Evolutionary conservation across 23 tunicate species (phyloP), one percentile per base, ranked within the genome.

Genomic region (Trididemnum nubilum): DNA sequence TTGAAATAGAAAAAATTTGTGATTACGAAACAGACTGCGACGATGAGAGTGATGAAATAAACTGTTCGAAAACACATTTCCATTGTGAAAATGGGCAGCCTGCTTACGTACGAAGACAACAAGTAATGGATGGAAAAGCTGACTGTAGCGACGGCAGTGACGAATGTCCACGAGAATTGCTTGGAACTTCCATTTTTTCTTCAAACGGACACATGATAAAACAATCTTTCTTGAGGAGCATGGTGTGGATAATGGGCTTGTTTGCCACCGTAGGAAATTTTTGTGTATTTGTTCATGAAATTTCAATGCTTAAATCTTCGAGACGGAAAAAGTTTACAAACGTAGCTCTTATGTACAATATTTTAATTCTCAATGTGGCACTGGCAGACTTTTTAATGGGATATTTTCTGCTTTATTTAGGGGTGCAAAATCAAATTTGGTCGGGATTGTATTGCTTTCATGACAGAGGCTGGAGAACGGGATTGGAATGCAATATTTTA

Each of bases 71-170:
- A 28, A 71, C 84, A 5, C 96, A 90, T 80, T 90, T 84, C 30
- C 85, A 90, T 51, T 90, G 96, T 65, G 83, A 85, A 36, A 50
- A 33, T 7, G 81, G 85, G 37, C 22, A 77, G 9, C 85, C 88
- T 25, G n/a, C 50, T 24, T 90, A 29, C 35, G 86, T 90, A 9
- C 83, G 76, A 0, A 28, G 71, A 1, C 89, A 88, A 0, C 34
- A 80, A 0, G 80, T 77, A 34, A 76, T 79, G 34, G 96, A 90
- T 54, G 96, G 96, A 7, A 49, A 40, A 51, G 73, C 49, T 26
- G 96, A 90, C 54, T 90, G 96, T 51, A 29, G 39, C 21, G 96
- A 90, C 64, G 96, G 96, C 0, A 90, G 96, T 60, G 96, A 90
- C 71, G 96, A 90, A 66, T 90, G 96, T 72, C 89, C 96, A 21